A percentile compares a stretch with the other conserved stretches of the same genome.
Evolutionary conservation across 2,113 vertebrate species (phyloP).

Genomic region (Peromyscus leucopus): DNA sequence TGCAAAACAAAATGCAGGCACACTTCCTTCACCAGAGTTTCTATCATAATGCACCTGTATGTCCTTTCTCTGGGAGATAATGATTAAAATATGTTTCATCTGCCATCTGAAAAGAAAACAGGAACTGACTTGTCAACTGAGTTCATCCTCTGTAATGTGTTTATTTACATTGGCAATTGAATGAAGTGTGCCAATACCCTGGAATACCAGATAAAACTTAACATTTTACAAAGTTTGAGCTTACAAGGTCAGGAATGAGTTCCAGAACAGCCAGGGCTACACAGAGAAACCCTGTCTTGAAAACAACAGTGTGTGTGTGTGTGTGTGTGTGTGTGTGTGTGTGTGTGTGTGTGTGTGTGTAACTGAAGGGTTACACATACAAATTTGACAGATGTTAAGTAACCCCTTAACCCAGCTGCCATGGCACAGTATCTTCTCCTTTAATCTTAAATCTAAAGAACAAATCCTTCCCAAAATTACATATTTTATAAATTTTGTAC

Average conservation of each 20-base stretch:
- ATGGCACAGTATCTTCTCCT: not conserved
- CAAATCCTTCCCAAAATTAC: not conserved
- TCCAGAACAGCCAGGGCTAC: too few species aligned
- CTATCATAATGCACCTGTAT: not conserved
- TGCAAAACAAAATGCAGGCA: not conserved
- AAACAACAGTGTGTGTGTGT: too few species aligned
- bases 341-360: too few species aligned
- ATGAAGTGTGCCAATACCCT: not conserved
- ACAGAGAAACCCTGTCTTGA: too few species aligned
- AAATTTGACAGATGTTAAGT: not conserved
- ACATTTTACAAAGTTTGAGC: not conserved
- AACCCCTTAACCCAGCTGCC: not conserved
- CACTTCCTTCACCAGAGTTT: too few species aligned
- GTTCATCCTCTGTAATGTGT: not conserved
- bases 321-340: too few species aligned
- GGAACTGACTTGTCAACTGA: not conserved
- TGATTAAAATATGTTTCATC: not conserved
- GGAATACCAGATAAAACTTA: not conserved
- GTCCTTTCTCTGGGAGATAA: not conserved
- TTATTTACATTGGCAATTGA: not conserved
- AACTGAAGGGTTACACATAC: not conserved
- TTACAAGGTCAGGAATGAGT: not conserved
- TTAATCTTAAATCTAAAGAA: not conserved
- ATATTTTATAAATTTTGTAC: not conserved
- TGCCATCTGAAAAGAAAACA: not conserved